Evolutionary conservation across 2,797 vertebrate species (phyloP), one percentile per base, ranked within the genome.

Genomic region (Molossus alvarezi): DNA sequence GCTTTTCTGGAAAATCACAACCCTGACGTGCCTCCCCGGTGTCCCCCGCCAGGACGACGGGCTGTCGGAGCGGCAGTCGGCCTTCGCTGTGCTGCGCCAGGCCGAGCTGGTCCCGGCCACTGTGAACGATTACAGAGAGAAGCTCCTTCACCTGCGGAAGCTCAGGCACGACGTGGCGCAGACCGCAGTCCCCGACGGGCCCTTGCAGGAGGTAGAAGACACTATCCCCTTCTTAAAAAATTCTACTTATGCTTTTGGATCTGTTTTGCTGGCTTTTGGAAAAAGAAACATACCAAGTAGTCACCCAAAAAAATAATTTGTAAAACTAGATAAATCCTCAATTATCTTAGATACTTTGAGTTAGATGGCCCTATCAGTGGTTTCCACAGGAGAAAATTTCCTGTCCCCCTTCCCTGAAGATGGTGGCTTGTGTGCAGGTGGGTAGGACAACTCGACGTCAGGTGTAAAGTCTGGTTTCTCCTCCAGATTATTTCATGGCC

Each of bases 111-210:
- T 99, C 48, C 99, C 99, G 1, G 99, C 99, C 8, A 99, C 99
- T 0, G 99, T 99, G 85, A 99, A 99, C 91, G 99, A 99, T 98
- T 99, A 99, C 98, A 99, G 99, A 95, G 99, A 99, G 58, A 99
- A 99, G 96, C 98, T 99, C 60, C 99, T 99, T 9, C 99, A 99
- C 96, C 97, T 99, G 83, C 98, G 99, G 23, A 99, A 99, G 97
- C 98, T 99, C 48, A 99, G 99, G 10, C 99, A 99, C n/a, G 99
- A 99, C 95, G 98, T 99, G 96, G 99, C 99, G 76, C 99, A 98
- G 95, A 95, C 98, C 51, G 87, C 98, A 51, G 95, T 99, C 91
- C 99, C 99, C 0, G 97, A 69, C 33, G 99, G 99, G 23, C 98
- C 98, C 17, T 98, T 99, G 94, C 98, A 99, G 87, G 99, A 99